Conservation (phyloP, 2,888 invertebrate species). For the Amblyjoppa fuscipennis region DNA sequence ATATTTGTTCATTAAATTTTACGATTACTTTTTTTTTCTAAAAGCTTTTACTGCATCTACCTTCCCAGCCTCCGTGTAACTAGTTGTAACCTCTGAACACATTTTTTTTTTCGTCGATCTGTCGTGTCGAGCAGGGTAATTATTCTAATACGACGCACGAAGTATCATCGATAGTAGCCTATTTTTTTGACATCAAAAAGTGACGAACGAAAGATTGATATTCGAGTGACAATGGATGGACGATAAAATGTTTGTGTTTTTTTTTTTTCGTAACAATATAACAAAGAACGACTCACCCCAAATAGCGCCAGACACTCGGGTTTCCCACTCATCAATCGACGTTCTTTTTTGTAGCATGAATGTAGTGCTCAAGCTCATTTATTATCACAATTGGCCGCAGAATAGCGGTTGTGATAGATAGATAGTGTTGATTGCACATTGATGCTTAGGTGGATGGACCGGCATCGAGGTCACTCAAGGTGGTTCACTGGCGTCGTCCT, state of each 20-base stretch:
- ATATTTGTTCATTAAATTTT: conserved; percentile 17
- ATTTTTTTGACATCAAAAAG: background rate
- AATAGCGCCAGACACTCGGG: conserved; percentile 38
- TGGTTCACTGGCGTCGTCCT: conserved; percentile 63
- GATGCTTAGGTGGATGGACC: conserved; percentile 84
- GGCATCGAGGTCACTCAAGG: conserved; percentile 72
- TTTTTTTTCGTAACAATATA: background rate
- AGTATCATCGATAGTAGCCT: background rate
- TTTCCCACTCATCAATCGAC: conserved; percentile 70
- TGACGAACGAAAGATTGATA: background rate
- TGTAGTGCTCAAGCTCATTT: conserved; percentile 85
- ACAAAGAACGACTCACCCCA: background rate
- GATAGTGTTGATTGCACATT: conserved; percentile 86
- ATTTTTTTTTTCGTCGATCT: background rate
- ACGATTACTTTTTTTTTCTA: background rate
- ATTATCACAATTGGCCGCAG: conserved; percentile 82
- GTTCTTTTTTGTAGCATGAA: conserved; percentile 83
- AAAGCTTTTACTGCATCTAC: conserved; percentile 24
- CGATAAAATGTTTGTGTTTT: background rate
- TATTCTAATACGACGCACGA: conserved; percentile 12
- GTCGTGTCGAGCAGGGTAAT: conserved; percentile 10
- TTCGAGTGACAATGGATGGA: background rate
- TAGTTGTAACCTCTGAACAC: conserved; percentile 7
- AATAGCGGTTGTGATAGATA: conserved; percentile 85
- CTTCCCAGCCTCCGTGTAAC: background rate